phyloP scores from a whole-genome alignment of 2,888 invertebrate genomes.

The Tineola bisselliella region DNA sequence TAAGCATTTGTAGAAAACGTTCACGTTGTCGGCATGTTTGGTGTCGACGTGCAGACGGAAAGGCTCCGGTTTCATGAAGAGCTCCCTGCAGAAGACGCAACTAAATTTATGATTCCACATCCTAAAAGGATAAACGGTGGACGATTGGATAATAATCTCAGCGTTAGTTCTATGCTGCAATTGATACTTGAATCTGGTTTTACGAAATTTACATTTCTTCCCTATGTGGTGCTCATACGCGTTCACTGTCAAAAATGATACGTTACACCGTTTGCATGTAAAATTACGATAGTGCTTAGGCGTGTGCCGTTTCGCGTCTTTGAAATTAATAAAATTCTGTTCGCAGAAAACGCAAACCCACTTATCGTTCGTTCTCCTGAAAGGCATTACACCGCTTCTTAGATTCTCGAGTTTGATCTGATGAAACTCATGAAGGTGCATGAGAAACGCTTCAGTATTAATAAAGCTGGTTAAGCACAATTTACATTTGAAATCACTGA shows the following conservation, averaged over 20 bases:
- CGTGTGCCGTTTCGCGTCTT: constrained; percentile 4
- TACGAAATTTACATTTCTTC: not conserved
- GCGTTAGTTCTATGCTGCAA: constrained; percentile 48
- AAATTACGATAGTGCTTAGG: constrained; percentile 2
- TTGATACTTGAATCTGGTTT: not conserved
- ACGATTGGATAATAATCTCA: constrained; percentile 52
- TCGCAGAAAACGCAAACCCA: constrained; percentile 8
- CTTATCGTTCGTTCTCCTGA: not conserved
- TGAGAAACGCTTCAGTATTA: constrained; percentile 47
- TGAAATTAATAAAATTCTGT: not conserved
- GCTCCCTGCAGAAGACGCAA: constrained; percentile 54
- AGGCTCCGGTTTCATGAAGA: constrained; percentile 45
- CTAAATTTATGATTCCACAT: constrained; percentile 58
- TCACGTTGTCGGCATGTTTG: constrained; percentile 44
- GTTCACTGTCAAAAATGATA: not conserved
- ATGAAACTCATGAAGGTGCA: constrained; percentile 43
- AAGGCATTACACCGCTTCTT: constrained; percentile 4
- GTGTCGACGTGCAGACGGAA: constrained; percentile 43
- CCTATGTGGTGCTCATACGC: not conserved
- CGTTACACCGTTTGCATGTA: constrained; percentile 6
- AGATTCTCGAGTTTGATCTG: constrained; percentile 23
- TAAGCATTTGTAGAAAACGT: constrained; percentile 55
- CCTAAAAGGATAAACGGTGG: constrained; percentile 52
- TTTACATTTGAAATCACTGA: constrained; percentile 51
- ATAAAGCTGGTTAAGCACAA: constrained; percentile 37